Percentiles rank a stretch among this genome's conserved stretches.
phyloP scores from a whole-genome alignment of 2,113 vertebrate species.

The Semicossyphus pulcher region DNA sequence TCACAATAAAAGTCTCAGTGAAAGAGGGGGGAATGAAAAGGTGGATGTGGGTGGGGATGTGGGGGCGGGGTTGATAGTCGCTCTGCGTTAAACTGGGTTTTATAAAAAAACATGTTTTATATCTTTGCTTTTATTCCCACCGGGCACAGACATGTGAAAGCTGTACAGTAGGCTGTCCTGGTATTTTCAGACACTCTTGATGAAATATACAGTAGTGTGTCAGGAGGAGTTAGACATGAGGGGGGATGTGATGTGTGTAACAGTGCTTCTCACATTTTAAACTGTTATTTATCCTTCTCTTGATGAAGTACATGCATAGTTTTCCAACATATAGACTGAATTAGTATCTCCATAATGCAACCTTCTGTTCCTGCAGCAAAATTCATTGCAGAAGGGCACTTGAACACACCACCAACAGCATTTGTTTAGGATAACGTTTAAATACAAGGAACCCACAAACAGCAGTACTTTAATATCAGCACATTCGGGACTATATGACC shows the following conservation, averaged over 20 bases:
- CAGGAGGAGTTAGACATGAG: slow-evolving; percentile 20
- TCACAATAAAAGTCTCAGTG: slow-evolving; percentile 56
- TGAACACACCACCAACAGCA: neutral
- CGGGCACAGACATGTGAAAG: slow-evolving; percentile 30
- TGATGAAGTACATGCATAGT: neutral
- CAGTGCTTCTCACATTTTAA: slow-evolving; percentile 2
- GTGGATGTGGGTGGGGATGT: slow-evolving; percentile 42
- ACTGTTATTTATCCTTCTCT: slow-evolving; percentile 12
- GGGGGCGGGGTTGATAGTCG: slow-evolving; percentile 54
- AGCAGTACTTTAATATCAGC: neutral
- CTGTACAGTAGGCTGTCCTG: slow-evolving; percentile 32
- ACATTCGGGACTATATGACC: neutral
- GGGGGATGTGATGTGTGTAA: slow-evolving; percentile 12
- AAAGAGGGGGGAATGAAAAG: slow-evolving; percentile 51
- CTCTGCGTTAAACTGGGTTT: slow-evolving; percentile 45
- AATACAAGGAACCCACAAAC: neutral
- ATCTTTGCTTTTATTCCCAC: slow-evolving; percentile 58
- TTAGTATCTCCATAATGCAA: neutral
- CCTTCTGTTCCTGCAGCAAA: neutral
- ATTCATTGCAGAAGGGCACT: neutral
- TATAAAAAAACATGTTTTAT: slow-evolving; percentile 33
- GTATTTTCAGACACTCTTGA: slow-evolving; percentile 53
- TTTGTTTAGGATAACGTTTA: neutral
- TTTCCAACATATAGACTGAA: neutral
- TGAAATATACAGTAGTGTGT: slow-evolving; percentile 43